Evolutionary conservation across 2,797 vertebrate genomes (phyloP).

Genomic region (Myotis planiceps): DNA sequence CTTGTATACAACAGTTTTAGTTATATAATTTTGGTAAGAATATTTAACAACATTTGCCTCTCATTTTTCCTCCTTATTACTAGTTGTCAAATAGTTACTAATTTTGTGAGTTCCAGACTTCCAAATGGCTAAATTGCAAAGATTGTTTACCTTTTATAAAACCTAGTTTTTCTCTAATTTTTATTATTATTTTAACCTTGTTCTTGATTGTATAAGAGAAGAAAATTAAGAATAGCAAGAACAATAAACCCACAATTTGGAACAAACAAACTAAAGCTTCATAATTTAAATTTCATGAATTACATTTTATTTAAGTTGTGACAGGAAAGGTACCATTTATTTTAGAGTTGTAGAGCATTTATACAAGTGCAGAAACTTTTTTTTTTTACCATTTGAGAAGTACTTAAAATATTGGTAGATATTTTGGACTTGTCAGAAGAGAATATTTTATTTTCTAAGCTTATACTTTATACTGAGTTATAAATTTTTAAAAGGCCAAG

Average conservation of each 20-base stretch:
- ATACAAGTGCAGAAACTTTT: neutral
- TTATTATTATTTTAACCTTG: conserved; percentile 40
- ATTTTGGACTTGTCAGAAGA: conserved; percentile 20
- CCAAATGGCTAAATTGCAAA: neutral
- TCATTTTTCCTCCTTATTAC: neutral
- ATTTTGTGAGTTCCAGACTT: neutral
- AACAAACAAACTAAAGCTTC: neutral
- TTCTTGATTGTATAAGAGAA: neutral
- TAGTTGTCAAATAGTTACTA: conserved; percentile 26
- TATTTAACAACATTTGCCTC: neutral
- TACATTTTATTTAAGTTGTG: conserved; percentile 58
- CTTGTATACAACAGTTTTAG: neutral
- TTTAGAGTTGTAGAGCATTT: neutral
- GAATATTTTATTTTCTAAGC: neutral
- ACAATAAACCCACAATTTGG: neutral
- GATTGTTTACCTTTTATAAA: conserved; percentile 18
- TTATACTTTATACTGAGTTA: neutral
- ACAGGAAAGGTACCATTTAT: neutral
- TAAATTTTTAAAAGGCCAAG: neutral
- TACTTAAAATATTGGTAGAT: neutral
- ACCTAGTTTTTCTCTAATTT: conserved; percentile 33
- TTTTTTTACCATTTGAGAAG: neutral
- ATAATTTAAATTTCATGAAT: conserved; percentile 41
- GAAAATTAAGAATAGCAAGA: neutral
- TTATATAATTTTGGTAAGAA: conserved; percentile 12